Conservation (phyloP, 2,797 vertebrate genomes). For the Euphonia xanthogaster region DNA sequence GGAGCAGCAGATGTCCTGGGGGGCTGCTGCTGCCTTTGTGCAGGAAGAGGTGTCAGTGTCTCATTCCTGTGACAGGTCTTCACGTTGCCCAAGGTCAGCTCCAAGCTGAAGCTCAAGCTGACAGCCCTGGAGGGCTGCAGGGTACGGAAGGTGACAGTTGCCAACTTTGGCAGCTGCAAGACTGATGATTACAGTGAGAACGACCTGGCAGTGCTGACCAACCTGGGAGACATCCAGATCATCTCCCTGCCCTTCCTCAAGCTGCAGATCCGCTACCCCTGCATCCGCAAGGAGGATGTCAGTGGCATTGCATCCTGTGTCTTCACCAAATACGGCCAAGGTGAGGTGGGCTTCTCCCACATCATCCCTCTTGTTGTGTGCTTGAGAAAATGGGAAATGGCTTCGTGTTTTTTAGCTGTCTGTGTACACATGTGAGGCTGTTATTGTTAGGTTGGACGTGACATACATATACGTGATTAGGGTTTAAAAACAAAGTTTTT, state of each 20-base stretch:
- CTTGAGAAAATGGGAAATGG: neutral
- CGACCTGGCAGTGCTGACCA: constrained; percentile 89
- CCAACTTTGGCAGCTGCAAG: constrained; percentile 90
- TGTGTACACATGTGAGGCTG: neutral
- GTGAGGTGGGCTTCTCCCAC: constrained; percentile 46
- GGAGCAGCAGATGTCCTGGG: neutral
- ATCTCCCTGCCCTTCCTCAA: constrained; percentile 91
- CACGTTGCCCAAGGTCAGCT: constrained; percentile 92
- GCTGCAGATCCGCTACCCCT: constrained; percentile 92
- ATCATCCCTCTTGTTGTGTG: neutral
- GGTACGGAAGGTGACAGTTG: constrained; percentile 87
- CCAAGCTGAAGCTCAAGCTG: constrained; percentile 94
- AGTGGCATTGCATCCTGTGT: constrained; percentile 97
- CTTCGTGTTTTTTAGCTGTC: neutral
- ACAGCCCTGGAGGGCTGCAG: constrained; percentile 93
- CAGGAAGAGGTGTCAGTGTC: neutral
- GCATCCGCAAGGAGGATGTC: constrained; percentile 94
- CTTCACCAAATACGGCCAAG: constrained; percentile 94
- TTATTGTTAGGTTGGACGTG: neutral
- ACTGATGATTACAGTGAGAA: constrained; percentile 89
- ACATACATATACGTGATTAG: neutral
- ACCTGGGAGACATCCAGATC: constrained; percentile 93
- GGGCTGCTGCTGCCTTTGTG: neutral
- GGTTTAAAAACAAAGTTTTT: neutral
- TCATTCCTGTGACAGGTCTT: constrained; percentile 82